These are phyloP conservation scores for Phylloscopus trochiloides DNA, from an alignment of 2,113 vertebrate species.

Conservation along the genomic window DNA sequence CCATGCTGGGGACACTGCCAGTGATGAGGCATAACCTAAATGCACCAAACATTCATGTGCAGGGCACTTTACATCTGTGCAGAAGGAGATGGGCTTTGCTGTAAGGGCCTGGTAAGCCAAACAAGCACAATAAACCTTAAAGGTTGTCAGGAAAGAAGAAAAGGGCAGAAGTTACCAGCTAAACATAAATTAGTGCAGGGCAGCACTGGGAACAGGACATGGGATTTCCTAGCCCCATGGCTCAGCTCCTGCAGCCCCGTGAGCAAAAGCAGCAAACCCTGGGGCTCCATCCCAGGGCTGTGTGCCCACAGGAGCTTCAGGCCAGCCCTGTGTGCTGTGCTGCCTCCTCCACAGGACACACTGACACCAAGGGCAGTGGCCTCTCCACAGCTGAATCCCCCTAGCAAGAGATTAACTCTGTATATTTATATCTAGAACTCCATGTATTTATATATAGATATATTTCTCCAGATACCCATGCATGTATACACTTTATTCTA, in stretches of 20 bases:
- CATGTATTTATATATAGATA: fast-evolving
- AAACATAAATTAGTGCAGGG: background rate
- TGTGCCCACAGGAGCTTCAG: fast-evolving
- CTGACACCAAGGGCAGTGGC: fast-evolving
- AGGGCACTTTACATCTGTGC: background rate
- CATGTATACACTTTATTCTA: background rate
- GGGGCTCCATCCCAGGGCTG: background rate
- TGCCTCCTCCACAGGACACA: background rate
- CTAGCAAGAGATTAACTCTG: background rate
- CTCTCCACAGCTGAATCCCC: background rate
- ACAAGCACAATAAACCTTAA: background rate
- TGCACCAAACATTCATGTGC: background rate
- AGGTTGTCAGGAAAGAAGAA: background rate
- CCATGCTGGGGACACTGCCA: background rate
- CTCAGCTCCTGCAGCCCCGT: fast-evolving
- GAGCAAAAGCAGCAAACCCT: background rate
- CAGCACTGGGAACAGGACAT: background rate
- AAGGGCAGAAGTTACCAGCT: background rate
- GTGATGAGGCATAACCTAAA: background rate
- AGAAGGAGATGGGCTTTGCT: background rate
- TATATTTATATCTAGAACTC: background rate
- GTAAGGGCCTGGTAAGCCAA: background rate
- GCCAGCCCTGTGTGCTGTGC: background rate
- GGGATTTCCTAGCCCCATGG: background rate
- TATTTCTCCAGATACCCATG: background rate